Base-by-base conservation (phyloP, 2,797 vertebrate genomes). In the Xenopus petersii region DNA sequence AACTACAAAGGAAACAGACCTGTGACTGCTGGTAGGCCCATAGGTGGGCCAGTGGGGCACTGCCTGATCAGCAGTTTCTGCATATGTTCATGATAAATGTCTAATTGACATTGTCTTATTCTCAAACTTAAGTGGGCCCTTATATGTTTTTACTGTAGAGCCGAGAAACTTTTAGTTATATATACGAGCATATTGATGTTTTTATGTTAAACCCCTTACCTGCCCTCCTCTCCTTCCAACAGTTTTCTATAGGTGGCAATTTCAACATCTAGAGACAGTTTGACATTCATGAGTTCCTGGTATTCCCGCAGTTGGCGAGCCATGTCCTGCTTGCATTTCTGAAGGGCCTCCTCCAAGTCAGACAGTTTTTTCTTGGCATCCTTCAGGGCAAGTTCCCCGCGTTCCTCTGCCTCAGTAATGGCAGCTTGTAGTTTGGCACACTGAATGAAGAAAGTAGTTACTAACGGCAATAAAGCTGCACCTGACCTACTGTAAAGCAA, bases 221-320 rank as follows among this genome's bases (percentile, higher is more conserved):
- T 86, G 88, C 82, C 82, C 82, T 93, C 90, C 71, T 92, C 90
- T 0, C 90, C 90, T 81, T 95, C 91, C 84, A 94, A 86, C 73
- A 95, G 87, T 82, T 93, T 92, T 9, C 79, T 70, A 83, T 94
- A 95, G 68, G 92, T 94, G 85, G 89, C 88, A 1, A 94, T 94
- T 86, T 94, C 92, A 0, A 94, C 91, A 81, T 94, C 93, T 79
- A 93, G 75, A 0, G 90, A 91, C 86, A 95, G 83, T 80, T 94
- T 95, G 74, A 93, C 85, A 55, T 93, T 92, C 88, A 94, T 90
- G 2, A 94, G 89, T 48, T 90, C 89, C 64, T 94, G 92, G 84
- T 94, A 89, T 3, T 94, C 87, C 0, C 85, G 82, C 12, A 95
- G 79, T 83, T 92, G 91, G 2, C 62, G 68, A 0, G 91, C 86